Base-by-base conservation (phyloP, 92 coral and sea anemone species). In the Parazoanthus darwini region DNA sequence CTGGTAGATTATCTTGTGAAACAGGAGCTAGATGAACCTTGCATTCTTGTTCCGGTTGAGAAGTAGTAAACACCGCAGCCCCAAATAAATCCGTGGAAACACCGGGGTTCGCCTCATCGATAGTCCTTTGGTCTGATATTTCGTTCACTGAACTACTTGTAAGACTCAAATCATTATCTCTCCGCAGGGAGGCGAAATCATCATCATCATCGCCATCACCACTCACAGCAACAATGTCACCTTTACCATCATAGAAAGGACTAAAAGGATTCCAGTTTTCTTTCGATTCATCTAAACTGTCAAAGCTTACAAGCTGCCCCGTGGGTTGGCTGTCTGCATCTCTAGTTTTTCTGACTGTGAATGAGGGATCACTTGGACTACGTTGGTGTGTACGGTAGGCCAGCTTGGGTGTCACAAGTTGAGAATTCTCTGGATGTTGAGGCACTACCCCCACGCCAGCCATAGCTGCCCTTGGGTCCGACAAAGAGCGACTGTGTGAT, bases 241-340 rank as follows among this genome's bases (percentile, higher is more conserved):
- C 14, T n/a, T 50, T 84, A 25, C 87, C 79, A 70, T 88, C 86
- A 85, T 95, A 93, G 85, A 91, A 95, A 44, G 98, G 98, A 76
- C 96, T 95, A 71, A 95, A 95, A 1, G 98, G 98, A 63, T 95
- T 95, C 96, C 96, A 93, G 87, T 95, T 92, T 38, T 94, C 92
- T 68, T 89, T 91, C 72, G 90, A 50, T 36, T 83, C 91, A 18
- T 89, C 82, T 80, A 82, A 63, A 8, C 91, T 88, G 16, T 88
- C 98, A 54, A 95, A 90, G 43, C 87, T 88, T 50, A 95, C 96
- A 33, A 95, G 84, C 68, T 90, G 89, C 74, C 86, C 92, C 33
- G 90, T 90, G 11, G 79, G 8, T 20, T 89, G 91, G 25, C 66
- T 71, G 8, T 91, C 90, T 4, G 84, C 26, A 13, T 82, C 90